Evolutionary conservation across 2,113 vertebrate genomes (phyloP).

Genomic region (Myodes glareolus): DNA sequence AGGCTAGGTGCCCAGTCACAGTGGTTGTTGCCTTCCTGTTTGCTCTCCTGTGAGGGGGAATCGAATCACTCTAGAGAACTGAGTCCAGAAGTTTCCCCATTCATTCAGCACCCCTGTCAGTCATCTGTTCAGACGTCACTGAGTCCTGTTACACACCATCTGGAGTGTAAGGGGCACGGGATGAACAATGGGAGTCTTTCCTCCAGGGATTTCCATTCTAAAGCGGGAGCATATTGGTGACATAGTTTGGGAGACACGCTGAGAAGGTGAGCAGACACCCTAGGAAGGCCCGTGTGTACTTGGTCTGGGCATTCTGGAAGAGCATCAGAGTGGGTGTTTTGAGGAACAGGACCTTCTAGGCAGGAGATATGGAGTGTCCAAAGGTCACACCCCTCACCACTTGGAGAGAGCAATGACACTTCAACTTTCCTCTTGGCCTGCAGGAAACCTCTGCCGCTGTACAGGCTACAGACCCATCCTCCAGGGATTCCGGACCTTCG

Average conservation of each 20-base stretch:
- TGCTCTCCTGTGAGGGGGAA: neutral
- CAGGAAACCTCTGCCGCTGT: constrained; percentile 97
- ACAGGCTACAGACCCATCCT: constrained; percentile 97
- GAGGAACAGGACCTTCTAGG: neutral
- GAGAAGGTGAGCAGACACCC: neutral
- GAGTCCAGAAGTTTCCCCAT: neutral
- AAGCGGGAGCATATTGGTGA: neutral
- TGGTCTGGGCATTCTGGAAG: neutral
- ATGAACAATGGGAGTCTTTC: neutral
- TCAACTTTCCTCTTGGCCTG: constrained; percentile 41
- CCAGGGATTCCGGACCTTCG: constrained; percentile 94
- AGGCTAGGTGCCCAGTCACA: neutral
- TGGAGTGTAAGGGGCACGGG: neutral
- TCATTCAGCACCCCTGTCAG: neutral
- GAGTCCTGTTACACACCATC: neutral
- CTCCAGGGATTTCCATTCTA: neutral
- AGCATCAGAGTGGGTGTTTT: neutral
- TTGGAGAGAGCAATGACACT: neutral
- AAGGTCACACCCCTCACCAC: neutral
- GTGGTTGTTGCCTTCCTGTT: neutral
- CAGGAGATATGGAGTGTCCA: neutral
- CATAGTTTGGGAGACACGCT: neutral
- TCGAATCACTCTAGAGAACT: neutral
- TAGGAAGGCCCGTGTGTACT: neutral
- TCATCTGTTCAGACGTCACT: neutral